phyloP scores from a whole-genome alignment of 2,797 vertebrate species.

The Takifugu ocellatus region DNA sequence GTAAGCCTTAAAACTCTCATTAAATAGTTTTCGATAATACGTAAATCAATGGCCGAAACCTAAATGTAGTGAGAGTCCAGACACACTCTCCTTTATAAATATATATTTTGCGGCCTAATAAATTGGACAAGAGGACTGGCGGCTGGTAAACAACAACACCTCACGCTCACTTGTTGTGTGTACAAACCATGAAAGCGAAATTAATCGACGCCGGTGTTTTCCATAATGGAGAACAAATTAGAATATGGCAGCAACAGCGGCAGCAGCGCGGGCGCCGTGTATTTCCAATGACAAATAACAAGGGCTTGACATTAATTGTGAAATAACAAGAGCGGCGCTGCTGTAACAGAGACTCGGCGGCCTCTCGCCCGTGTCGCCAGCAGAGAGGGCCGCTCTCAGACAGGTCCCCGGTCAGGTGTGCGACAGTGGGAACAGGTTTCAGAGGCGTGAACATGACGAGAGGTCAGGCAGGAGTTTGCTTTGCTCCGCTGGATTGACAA shows the following conservation, averaged over 20 bases:
- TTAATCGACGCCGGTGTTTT: slow-evolving; percentile 79
- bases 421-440: slow-evolving; percentile 62
- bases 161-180: slow-evolving; percentile 70
- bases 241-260: slow-evolving; percentile 77
- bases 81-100: slow-evolving; percentile 7
- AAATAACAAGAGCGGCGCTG: slow-evolving; percentile 73
- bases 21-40: not conserved
- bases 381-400: slow-evolving; percentile 52
- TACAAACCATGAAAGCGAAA: slow-evolving; percentile 79
- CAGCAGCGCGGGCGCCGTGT: slow-evolving; percentile 63
- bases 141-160: slow-evolving; percentile 69
- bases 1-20: not conserved
- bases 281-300: slow-evolving; percentile 77
- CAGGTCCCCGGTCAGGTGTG: slow-evolving; percentile 73
- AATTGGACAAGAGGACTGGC: slow-evolving; percentile 53
- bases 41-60: not conserved
- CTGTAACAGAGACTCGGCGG: slow-evolving; percentile 60
- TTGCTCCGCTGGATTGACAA: slow-evolving; percentile 45
- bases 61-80: slow-evolving; percentile 10
- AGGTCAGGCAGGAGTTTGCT: slow-evolving; percentile 51
- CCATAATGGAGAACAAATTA: slow-evolving; percentile 84
- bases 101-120: slow-evolving; percentile 25
- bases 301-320: slow-evolving; percentile 80
- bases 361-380: slow-evolving; percentile 59
- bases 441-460: slow-evolving; percentile 67